Base-by-base conservation (phyloP, 92 coral and sea anemone species). In the Palythoa heliodiscus region DNA sequence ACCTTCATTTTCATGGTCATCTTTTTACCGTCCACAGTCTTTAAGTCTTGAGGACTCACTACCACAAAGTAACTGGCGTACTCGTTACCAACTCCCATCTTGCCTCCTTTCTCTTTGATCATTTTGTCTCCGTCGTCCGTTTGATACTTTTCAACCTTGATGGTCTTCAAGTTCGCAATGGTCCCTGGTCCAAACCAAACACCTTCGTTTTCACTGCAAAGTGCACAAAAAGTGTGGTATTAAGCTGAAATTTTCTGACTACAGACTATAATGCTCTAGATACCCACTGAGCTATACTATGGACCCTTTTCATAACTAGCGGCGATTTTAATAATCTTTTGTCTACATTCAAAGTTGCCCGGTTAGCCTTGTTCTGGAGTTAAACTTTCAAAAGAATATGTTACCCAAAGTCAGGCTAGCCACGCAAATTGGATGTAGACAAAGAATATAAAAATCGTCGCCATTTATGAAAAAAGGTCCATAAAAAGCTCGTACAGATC, bases 41-140 rank as follows among this genome's bases (percentile, higher is more conserved):
- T 64, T 68, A 94, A 76, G 14, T 90, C 78, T 73, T 96, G 98
- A n/a, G 99, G 99, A 43, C 88, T 89, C n/a, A 96, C 77, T 1
- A 88, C 74, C 52, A 96, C 22, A 87, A 94, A 94, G 79, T 92
- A 91, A 47, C 99, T 96, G 16, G 99, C 99, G 57, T 96, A 96
- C 53, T 88, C 91, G 57, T 86, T 88, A n/a, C 99, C 99, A 2
- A 96, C 96, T 53, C 94, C 95, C 88, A 96, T 92, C 61, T 90
- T 90, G 39, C 95, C 99, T 14, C 94, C 98, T 85, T 86, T 89
- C 16, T 85, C 85, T 38, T 92, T 87, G 12, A 94, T 89, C 94
- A 91, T 89, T 25, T 83, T 76, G 63, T 96, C 90, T 11, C 99
- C 99, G 5, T 92, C 94, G 1, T 89, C 98, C 5, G 91, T 70